A percentile compares a stretch with the other conserved stretches of the same genome.
Evolutionary conservation across 2,888 invertebrate genomes (phyloP).

Genomic region (Brenthis hecate): DNA sequence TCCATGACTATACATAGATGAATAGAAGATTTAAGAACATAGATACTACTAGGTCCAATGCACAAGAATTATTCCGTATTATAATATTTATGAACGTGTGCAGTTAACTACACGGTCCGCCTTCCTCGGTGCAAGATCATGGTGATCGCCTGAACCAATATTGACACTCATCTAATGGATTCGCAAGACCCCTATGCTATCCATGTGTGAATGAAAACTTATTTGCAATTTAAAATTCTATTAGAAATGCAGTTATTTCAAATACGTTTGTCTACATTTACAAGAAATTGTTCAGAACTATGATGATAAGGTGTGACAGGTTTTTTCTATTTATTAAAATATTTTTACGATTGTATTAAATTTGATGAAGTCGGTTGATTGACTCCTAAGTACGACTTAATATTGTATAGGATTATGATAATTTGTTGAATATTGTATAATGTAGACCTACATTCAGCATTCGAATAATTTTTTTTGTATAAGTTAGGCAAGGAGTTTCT

Average conservation of each 20-base stretch:
- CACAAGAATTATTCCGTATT: background rate
- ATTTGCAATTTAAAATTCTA: conserved; percentile 1
- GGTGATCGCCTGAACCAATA: conserved; percentile 49
- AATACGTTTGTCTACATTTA: background rate
- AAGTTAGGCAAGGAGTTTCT: too few species aligned
- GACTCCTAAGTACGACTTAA: too few species aligned
- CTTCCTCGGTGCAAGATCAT: conserved; percentile 20
- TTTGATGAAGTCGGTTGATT: too few species aligned
- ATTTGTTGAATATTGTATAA: too few species aligned
- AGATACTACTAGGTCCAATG: background rate
- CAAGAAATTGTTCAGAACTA: too few species aligned
- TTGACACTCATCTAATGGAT: conserved; percentile 62
- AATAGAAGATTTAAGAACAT: background rate
- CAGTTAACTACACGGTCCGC: conserved; percentile 17
- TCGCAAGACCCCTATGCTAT: conserved; percentile 42
- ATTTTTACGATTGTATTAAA: too few species aligned
- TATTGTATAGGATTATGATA: too few species aligned
- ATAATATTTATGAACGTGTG: conserved; percentile 12
- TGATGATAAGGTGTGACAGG: too few species aligned
- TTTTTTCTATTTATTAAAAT: too few species aligned
- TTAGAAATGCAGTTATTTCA: background rate
- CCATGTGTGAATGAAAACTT: conserved; percentile 6
- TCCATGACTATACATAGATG: too few species aligned
- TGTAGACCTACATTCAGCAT: too few species aligned
- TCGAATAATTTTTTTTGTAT: too few species aligned